Evolutionary conservation across 2,113 vertebrate genomes (phyloP).

Genomic region (Alces alces): DNA sequence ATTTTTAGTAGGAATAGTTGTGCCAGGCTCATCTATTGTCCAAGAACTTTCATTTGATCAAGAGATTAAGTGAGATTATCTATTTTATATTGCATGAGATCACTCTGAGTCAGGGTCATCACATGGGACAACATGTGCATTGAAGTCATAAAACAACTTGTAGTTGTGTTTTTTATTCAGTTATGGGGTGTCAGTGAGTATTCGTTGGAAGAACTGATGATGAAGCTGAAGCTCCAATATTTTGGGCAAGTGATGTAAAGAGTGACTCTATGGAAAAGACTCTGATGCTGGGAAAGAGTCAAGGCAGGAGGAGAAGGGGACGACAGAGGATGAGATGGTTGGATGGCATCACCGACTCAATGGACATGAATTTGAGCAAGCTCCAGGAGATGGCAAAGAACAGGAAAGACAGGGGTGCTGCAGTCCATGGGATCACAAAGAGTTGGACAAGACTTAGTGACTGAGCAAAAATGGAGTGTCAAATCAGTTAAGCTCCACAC

Average conservation of each 20-base stretch:
- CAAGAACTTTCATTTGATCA: not conserved
- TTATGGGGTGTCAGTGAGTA: not conserved
- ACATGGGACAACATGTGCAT: not conserved
- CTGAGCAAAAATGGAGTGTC: not conserved
- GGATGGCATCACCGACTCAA: rapidly evolving
- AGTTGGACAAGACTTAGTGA: not conserved
- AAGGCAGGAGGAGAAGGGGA: not conserved
- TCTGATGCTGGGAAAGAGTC: not conserved
- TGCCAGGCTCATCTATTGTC: not conserved
- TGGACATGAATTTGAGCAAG: not conserved
- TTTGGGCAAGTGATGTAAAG: rapidly evolving
- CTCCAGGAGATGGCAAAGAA: rapidly evolving
- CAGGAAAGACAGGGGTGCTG: not conserved
- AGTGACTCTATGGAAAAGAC: not conserved
- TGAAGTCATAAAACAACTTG: too few relatives aligned
- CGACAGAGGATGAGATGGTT: not conserved
- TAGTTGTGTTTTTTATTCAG: not conserved
- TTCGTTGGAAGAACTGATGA: not conserved
- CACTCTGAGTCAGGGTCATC: not conserved
- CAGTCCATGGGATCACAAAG: not conserved
- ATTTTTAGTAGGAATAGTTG: not conserved
- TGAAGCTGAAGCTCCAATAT: not conserved
- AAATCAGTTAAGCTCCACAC: not conserved
- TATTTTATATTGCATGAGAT: not conserved
- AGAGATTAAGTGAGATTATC: not conserved